Conservation (phyloP, 2,797 vertebrate genomes). For the Gorsachius magnificus region DNA sequence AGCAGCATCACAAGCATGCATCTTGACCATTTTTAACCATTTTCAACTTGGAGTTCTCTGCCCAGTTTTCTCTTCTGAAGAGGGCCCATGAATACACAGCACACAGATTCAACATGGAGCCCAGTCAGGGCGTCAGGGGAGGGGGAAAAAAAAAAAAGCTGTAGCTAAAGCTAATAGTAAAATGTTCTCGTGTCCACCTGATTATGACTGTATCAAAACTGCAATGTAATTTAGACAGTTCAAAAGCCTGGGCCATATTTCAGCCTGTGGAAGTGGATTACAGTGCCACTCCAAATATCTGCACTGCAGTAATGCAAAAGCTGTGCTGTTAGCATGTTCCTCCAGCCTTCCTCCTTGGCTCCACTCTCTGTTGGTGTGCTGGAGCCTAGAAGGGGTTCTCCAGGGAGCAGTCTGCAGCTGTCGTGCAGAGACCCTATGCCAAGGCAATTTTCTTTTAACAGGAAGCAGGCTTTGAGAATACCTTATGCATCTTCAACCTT, state of each 20-base stretch:
- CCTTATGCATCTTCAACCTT: not conserved
- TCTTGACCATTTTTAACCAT: not conserved
- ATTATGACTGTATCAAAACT: not conserved
- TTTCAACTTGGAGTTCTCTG: not conserved
- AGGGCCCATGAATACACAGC: not conserved
- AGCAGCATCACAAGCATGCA: not conserved
- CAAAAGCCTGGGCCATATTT: not conserved
- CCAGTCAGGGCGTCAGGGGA: not conserved
- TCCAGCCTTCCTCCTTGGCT: not conserved
- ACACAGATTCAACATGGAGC: not conserved
- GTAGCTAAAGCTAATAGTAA: not conserved
- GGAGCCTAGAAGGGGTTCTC: not conserved
- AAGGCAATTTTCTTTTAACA: not conserved
- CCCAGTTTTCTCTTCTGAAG: not conserved
- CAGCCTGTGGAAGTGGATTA: not conserved
- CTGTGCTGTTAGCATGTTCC: not conserved
- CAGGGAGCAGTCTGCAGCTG: constrained; percentile 1
- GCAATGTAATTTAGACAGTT: not conserved
- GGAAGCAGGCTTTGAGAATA: not conserved
- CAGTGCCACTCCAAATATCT: not conserved
- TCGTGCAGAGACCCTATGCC: not conserved
- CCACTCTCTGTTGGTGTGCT: not conserved
- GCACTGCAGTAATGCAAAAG: not conserved
- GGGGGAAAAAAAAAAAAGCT: not conserved
- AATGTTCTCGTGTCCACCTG: not conserved